These are phyloP conservation scores for Passerina amoena DNA, from an alignment of 2,113 vertebrate species.

Conservation along the genomic window DNA sequence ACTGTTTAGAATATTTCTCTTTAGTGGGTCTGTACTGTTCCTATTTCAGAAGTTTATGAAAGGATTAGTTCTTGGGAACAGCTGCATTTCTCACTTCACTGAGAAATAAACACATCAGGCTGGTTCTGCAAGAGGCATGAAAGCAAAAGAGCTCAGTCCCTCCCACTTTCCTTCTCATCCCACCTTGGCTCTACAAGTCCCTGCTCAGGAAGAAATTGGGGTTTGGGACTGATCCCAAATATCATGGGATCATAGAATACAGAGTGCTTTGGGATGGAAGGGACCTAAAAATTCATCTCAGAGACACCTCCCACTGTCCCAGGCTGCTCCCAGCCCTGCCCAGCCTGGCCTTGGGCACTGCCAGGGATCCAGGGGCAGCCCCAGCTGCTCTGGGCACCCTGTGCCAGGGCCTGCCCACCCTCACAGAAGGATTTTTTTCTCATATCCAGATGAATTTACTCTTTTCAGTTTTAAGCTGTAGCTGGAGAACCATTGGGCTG, in stretches of 20 bases:
- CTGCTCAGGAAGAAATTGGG: fast-evolving
- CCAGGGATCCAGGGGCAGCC: not conserved
- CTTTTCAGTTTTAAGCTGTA: not conserved
- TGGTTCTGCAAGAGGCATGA: not conserved
- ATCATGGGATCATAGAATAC: fast-evolving
- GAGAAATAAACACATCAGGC: slow-evolving; percentile 3
- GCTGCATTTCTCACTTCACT: not conserved
- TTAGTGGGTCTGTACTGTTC: not conserved
- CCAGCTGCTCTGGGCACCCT: not conserved
- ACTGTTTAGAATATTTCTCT: not conserved
- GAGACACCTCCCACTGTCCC: not conserved
- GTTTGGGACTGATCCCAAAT: not conserved
- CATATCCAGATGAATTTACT: not conserved
- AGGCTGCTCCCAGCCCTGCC: not conserved
- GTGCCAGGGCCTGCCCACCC: not conserved
- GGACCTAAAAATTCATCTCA: not conserved
- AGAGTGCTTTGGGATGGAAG: not conserved
- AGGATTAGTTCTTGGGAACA: slow-evolving; percentile 8
- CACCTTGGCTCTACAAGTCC: fast-evolving
- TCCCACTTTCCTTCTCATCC: not conserved
- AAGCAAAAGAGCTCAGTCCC: not conserved
- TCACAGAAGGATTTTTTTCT: not conserved
- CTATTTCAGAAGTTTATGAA: not conserved
- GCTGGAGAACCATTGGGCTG: no score
- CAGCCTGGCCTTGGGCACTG: not conserved